Percentiles rank a stretch among this genome's conserved stretches.
Conservation (phyloP, 2,888 invertebrate genomes). For the Stenodera caucasica region DNA sequence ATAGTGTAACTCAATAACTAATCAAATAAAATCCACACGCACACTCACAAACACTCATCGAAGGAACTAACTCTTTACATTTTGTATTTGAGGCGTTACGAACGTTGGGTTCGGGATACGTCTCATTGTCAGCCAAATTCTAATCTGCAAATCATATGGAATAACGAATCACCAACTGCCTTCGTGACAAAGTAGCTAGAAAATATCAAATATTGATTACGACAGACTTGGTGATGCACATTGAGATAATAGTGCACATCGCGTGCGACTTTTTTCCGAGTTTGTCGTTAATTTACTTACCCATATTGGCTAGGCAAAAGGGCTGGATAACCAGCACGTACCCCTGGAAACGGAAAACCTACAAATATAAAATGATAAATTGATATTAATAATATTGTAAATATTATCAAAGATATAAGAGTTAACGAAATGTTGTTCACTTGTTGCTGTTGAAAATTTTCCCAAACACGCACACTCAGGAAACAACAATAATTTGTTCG, state of each 20-base stretch:
- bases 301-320: conserved; percentile 82
- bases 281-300: conserved; percentile 62
- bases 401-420: no score
- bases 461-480: conserved; percentile 9
- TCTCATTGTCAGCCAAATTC: conserved; percentile 53
- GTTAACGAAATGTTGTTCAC: conserved; percentile 5
- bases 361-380: conserved; percentile 38
- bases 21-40: conserved; percentile 53
- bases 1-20: conserved; percentile 54
- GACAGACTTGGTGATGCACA: conserved; percentile 46
- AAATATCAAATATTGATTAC: conserved; percentile 55
- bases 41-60: conserved; percentile 58
- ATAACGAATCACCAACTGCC: conserved; percentile 54
- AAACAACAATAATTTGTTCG: not conserved
- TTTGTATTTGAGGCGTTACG: conserved; percentile 51
- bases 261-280: conserved; percentile 23
- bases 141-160: conserved; percentile 53
- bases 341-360: conserved; percentile 76
- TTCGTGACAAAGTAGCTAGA: conserved; percentile 54
- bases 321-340: conserved; percentile 77
- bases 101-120: conserved; percentile 49
- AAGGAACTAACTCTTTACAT: conserved; percentile 56
- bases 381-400: no score
- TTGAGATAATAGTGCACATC: conserved; percentile 28
- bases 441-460: conserved; percentile 12